Evolutionary conservation across 1,140 invertebrate genomes (phyloP), one percentile per base, ranked within the genome.

Genomic region (Drosophila jambulina): DNA sequence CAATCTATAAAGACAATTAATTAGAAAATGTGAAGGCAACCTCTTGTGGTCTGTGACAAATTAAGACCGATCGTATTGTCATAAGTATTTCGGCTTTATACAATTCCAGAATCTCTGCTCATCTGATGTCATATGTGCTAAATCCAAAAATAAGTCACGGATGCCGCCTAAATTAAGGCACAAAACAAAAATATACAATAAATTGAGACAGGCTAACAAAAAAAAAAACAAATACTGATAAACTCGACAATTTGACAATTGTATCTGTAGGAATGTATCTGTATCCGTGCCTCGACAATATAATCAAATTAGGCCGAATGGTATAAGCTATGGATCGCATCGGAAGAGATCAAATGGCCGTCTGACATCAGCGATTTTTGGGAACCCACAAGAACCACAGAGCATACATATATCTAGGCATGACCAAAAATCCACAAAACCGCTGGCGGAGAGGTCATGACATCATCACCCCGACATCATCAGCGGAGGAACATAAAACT

Each of bases 101-200:
- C 46, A 49, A 12, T 49, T 49, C 46, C 46, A 27, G 46, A 27
- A 36, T 21, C 36, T 29, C 8, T n/a, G 2, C 46, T 49, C 45
- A 80, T 48, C 76, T 82, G 65, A 82, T 79, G 57, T 83, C 75
- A 83, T 79, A 32, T 64, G 36, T 34, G 32, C 25, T 43, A 32
- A 38, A 42, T 25, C 21, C 40, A 78, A 51, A 71, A 65, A 40
- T 58, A 81, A 81, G 80, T 29, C 54, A 17, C 23, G 23, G 45
- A 53, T 43, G 56, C 43, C 34, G 32, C 32, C 42, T 46, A n/a
- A 62, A 62, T 48, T 36, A 27, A 32, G 36, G 0, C 61, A 27
- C 36, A 27, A 51, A 21, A 49, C 12, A 25, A 9, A 19, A 1
- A 13, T 13, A 36, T 25, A 61, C 12, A 62, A 13, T 27, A 61